Conservation (phyloP, 2,888 invertebrate species). For the Rotaria sp. region DNA sequence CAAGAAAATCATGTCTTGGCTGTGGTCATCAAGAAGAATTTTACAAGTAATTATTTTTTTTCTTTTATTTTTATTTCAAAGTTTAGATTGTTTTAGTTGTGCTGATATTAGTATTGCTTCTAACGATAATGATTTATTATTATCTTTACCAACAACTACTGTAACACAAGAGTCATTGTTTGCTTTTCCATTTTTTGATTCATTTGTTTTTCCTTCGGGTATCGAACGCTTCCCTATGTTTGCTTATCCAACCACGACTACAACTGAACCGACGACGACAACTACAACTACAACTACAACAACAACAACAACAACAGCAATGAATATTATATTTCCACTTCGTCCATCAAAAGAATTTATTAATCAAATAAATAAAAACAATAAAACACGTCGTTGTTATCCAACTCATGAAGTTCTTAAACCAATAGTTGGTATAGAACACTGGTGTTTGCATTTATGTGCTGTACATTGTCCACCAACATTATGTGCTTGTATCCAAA, state of each 20-base stretch:
- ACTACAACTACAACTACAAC: background rate
- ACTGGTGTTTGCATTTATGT: constrained; percentile 7
- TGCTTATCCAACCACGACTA: background rate
- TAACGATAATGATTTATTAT: background rate
- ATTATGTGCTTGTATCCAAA: constrained; percentile 10
- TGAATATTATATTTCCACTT: background rate
- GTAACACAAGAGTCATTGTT: background rate
- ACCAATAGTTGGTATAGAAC: constrained; percentile 13
- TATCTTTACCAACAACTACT: background rate
- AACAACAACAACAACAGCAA: background rate
- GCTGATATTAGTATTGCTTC: constrained; percentile 15
- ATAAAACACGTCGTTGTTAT: background rate
- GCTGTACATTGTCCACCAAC: constrained; percentile 7
- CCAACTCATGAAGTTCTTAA: constrained; percentile 9
- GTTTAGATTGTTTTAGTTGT: background rate
- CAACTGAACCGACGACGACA: background rate
- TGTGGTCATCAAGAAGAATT: constrained; percentile 41
- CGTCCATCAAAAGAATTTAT: background rate
- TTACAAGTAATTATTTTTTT: constrained; percentile 2
- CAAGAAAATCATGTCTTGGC: constrained; percentile 33
- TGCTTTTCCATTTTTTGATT: background rate
- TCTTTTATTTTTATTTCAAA: background rate
- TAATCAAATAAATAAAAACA: background rate
- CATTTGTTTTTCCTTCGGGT: background rate
- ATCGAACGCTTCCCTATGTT: background rate